These are phyloP conservation scores for Albula glossodonta DNA, from an alignment of 2,113 vertebrate genomes.

Conservation along the genomic window DNA sequence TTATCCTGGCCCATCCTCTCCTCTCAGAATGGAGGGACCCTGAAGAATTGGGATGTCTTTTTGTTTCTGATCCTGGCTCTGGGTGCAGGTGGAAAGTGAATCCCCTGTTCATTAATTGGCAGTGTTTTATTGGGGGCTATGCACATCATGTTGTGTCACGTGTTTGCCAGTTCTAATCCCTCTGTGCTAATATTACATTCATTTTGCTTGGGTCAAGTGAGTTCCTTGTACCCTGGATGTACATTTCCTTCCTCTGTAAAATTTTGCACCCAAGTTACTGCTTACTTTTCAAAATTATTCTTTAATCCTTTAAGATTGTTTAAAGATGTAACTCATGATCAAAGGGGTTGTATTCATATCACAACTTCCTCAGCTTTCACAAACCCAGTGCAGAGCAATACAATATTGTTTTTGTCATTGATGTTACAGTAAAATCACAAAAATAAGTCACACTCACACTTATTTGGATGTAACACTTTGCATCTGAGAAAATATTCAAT, in stretches of 20 bases:
- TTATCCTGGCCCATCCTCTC: neutral
- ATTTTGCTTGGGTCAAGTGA: neutral
- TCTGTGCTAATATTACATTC: neutral
- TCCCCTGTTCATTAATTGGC: neutral
- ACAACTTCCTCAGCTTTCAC: neutral
- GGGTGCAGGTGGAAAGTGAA: neutral
- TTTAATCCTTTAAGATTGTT: neutral
- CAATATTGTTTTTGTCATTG: neutral
- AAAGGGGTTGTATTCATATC: neutral
- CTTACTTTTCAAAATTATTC: neutral
- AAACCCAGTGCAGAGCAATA: neutral
- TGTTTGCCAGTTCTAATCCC: slow-evolving; percentile 1
- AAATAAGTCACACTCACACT: neutral
- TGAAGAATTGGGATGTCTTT: neutral
- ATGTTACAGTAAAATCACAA: neutral
- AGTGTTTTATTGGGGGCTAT: neutral
- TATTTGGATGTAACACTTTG: neutral
- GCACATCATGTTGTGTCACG: neutral
- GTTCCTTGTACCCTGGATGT: neutral
- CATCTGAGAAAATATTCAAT: neutral
- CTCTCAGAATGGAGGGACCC: neutral
- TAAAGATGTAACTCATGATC: neutral
- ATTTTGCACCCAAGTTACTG: neutral
- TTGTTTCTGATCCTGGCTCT: neutral
- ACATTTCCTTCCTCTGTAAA: neutral